Conservation (phyloP, 2,113 vertebrate species). For the Chionodraco myersi region DNA sequence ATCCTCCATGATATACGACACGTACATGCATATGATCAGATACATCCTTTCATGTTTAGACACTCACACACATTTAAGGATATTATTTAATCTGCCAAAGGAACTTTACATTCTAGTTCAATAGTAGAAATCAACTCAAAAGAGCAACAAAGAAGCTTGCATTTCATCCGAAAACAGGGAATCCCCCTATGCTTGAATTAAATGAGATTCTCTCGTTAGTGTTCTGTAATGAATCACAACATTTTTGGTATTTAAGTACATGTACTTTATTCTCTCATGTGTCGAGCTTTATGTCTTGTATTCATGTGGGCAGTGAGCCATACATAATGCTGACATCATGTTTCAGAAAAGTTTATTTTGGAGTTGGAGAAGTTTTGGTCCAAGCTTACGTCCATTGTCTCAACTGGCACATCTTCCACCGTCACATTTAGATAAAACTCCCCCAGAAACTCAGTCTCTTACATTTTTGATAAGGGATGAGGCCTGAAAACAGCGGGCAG, state of each 20-base stretch:
- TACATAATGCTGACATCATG: slow-evolving; percentile 23
- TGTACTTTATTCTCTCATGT: background rate
- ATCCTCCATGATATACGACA: slow-evolving; percentile 4
- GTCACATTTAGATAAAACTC: slow-evolving; percentile 69
- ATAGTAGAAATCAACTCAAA: background rate
- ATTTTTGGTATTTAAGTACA: slow-evolving; percentile 12
- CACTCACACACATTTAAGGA: background rate
- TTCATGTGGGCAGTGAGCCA: background rate
- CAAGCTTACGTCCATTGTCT: slow-evolving; percentile 65
- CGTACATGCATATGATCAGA: background rate
- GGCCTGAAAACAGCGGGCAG: slow-evolving; percentile 74
- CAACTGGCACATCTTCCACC: slow-evolving; percentile 55
- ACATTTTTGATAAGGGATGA: slow-evolving; percentile 78
- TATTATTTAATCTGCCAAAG: background rate
- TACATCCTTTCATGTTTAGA: slow-evolving; percentile 13
- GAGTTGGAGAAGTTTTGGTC: slow-evolving; percentile 62
- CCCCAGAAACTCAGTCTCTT: slow-evolving; percentile 72
- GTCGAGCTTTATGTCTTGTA: background rate
- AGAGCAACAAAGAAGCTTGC: background rate
- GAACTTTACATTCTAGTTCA: background rate
- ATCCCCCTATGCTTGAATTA: background rate
- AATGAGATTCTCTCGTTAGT: background rate
- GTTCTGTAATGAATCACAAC: background rate
- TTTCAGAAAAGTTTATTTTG: slow-evolving; percentile 59
- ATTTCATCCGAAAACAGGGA: background rate